phyloP scores from a whole-genome alignment of 2,888 invertebrate species.

The Watsonalla binaria region DNA sequence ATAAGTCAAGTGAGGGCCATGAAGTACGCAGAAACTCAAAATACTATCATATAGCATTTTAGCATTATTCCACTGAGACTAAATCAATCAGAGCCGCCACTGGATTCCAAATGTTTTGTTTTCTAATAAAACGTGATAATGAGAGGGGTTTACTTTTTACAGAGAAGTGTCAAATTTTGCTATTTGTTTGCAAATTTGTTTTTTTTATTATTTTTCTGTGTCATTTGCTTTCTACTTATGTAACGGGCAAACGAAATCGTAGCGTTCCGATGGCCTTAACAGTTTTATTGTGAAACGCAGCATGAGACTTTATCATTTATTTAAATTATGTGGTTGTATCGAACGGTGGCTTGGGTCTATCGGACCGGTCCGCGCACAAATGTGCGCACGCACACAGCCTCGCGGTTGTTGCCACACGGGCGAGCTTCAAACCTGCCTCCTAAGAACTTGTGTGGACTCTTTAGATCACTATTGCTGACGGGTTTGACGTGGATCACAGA shows the following conservation, averaged over 20 bases:
- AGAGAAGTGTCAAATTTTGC: neutral
- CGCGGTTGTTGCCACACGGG: slow-evolving; percentile 28
- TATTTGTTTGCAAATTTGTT: neutral
- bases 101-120: no score
- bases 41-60: no score
- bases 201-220: slow-evolving; percentile 2
- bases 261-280: slow-evolving; percentile 46
- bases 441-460: slow-evolving; percentile 14
- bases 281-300: slow-evolving; percentile 65
- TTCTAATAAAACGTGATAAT: no score
- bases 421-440: slow-evolving; percentile 38
- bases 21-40: no score
- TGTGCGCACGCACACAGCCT: slow-evolving; percentile 30
- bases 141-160: no score
- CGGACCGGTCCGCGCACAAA: slow-evolving; percentile 58
- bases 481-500: slow-evolving; percentile 7
- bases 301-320: slow-evolving; percentile 60
- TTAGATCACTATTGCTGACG: neutral
- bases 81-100: no score
- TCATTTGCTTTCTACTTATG: slow-evolving; percentile 45
- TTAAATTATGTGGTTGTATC: slow-evolving; percentile 62
- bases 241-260: slow-evolving; percentile 53
- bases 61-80: no score
- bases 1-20: no score
- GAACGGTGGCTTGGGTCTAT: slow-evolving; percentile 58